Conservation (phyloP, 2,113 vertebrate species). For the Melanocharis versteri region DNA sequence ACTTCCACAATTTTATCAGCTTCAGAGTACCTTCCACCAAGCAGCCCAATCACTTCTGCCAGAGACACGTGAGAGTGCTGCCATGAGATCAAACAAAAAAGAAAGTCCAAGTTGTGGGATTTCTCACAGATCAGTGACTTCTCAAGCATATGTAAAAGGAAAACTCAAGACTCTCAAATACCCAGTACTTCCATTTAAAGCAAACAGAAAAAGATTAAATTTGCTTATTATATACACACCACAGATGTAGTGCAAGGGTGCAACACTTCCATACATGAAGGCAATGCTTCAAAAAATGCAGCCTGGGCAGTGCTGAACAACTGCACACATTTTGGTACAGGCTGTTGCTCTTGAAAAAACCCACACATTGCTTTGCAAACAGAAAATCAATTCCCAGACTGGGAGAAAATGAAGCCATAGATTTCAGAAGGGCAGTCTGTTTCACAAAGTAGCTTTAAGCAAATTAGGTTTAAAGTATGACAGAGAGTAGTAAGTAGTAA, state of each 20-base stretch:
- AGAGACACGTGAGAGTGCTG: constrained; percentile 95
- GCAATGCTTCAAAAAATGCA: neutral
- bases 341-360: neutral
- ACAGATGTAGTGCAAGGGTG: neutral
- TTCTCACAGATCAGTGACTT: neutral
- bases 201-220: neutral
- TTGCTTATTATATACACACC: neutral
- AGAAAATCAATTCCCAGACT: neutral
- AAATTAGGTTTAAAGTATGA: neutral
- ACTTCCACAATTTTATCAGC: constrained; percentile 85
- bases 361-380: neutral
- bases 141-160: neutral
- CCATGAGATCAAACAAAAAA: neutral
- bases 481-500: neutral
- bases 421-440: neutral
- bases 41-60: constrained; percentile 93
- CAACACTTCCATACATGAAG: accelerated
- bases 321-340: neutral
- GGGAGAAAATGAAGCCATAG: neutral
- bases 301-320: neutral
- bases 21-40: constrained; percentile 88
- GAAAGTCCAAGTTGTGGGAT: neutral
- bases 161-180: neutral
- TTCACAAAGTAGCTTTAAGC: neutral
- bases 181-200: neutral